These are phyloP conservation scores for Pollimyrus isidori DNA, from an alignment of 2,113 vertebrate genomes.

Conservation along the genomic window DNA sequence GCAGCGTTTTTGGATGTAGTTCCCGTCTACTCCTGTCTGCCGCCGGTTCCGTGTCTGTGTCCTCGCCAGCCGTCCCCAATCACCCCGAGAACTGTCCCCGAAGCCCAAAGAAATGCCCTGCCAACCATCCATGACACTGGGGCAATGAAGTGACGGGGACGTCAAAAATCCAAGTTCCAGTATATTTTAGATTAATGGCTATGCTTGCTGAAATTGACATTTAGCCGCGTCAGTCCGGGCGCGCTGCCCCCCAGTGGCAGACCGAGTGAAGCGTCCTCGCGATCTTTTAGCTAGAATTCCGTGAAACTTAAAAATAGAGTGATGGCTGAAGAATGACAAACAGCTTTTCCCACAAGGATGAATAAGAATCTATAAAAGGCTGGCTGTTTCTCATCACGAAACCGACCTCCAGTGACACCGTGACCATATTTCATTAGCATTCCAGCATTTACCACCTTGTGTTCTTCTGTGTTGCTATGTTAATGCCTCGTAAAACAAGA, in stretches of 20 bases:
- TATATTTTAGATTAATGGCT: neutral
- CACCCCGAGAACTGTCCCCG: neutral
- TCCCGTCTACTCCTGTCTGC: too few species aligned
- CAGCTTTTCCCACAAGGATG: neutral
- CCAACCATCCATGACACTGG: neutral
- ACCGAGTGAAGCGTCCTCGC: neutral
- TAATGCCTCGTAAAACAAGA: neutral
- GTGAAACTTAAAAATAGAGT: neutral
- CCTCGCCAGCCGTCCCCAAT: neutral
- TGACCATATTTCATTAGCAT: neutral
- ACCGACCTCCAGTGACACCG: neutral
- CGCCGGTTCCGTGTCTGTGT: neutral
- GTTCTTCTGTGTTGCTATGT: neutral
- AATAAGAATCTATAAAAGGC: neutral
- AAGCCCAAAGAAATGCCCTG: neutral
- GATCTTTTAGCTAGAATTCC: neutral
- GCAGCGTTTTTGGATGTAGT: neutral
- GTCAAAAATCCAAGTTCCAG: neutral
- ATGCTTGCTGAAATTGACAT: neutral
- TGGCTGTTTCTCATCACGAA: neutral
- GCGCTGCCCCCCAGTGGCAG: neutral
- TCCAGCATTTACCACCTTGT: neutral
- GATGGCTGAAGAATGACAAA: neutral
- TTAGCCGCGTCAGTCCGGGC: neutral
- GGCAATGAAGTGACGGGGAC: neutral